Percentiles rank a stretch among this genome's conserved stretches.
Conservation (phyloP, 1,140 invertebrate species). For the Hirudo medicinalis region DNA sequence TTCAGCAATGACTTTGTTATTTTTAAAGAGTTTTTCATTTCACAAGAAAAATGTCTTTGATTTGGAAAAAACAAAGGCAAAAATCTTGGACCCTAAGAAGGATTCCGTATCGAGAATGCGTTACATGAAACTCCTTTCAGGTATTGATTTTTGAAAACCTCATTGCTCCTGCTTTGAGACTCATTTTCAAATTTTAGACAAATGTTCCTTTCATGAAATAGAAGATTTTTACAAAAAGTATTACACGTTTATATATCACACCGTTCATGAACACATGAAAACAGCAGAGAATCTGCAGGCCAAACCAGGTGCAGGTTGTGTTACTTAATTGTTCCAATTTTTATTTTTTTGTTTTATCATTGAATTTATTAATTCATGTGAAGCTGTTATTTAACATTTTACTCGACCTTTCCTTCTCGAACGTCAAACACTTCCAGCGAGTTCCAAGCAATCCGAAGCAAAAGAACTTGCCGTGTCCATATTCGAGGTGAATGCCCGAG, state of each 20-base stretch:
- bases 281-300: not conserved
- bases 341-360: not conserved
- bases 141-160: not conserved
- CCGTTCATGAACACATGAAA: not conserved
- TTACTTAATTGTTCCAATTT: not conserved
- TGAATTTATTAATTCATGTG: not conserved
- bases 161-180: not conserved
- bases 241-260: not conserved
- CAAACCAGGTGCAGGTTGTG: not conserved
- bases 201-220: not conserved
- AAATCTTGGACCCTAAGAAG: not conserved
- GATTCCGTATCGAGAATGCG: not conserved
- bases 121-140: not conserved
- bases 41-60: constrained; percentile 11
- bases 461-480: too few species aligned
- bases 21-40: constrained; percentile 8
- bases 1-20: too few species aligned
- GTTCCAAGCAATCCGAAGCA: too few species aligned
- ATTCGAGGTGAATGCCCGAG: too few species aligned
- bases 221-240: constrained; percentile 8
- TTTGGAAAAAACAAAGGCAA: not conserved
- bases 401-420: not conserved
- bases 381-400: not conserved
- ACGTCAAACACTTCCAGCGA: too few species aligned
- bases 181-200: not conserved